phyloP scores from a whole-genome alignment of 2,888 invertebrate genomes.

The Amiota mariae region DNA sequence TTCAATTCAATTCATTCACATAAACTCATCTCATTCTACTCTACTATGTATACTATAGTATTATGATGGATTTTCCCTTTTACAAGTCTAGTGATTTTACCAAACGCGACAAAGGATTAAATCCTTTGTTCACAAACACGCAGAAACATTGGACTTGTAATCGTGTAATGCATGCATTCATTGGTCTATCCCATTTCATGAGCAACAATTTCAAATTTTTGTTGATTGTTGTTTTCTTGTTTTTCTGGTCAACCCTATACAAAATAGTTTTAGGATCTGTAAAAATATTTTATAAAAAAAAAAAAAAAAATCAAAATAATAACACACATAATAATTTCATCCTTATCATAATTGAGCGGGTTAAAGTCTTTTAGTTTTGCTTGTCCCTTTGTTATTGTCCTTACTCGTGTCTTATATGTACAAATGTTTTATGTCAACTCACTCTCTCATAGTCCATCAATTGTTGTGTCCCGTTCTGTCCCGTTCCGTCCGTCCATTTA shows the following conservation, averaged over 20 bases:
- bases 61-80: not conserved
- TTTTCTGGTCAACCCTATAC: constrained; percentile 3
- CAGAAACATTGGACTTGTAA: not conserved
- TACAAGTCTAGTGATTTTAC: constrained; percentile 3
- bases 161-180: too few relatives aligned
- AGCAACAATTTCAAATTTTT: not conserved
- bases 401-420: constrained; percentile 1
- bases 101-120: constrained; percentile 21
- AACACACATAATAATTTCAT: constrained; percentile 12
- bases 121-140: constrained; percentile 12
- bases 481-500: constrained; percentile 8
- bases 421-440: not conserved
- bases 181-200: not conserved
- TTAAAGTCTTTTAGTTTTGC: constrained; percentile 13
- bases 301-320: too few relatives aligned
- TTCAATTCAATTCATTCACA: not conserved
- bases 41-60: not conserved
- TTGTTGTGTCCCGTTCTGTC: not conserved
- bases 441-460: not conserved
- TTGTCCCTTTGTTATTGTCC: too few relatives aligned
- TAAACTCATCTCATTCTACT: not conserved
- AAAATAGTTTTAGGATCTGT: not conserved
- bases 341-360: constrained; percentile 23
- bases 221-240: not conserved
- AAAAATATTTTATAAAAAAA: not conserved